Conservation (phyloP, 2,113 vertebrate species). For the human region DNA sequence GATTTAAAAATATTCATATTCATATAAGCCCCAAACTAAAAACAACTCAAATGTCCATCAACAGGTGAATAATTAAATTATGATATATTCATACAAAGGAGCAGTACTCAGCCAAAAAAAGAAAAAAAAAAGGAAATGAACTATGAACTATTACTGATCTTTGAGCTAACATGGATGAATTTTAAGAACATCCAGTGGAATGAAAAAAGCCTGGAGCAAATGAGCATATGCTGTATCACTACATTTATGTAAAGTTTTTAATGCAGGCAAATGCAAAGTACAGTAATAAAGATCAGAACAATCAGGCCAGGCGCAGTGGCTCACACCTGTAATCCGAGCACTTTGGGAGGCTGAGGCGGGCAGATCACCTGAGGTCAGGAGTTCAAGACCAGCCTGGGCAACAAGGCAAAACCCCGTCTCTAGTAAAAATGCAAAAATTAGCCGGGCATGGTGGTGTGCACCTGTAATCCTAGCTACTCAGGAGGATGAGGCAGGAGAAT, state of each 20-base stretch:
- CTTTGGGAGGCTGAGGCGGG: too few relatives aligned
- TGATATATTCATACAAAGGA: not conserved
- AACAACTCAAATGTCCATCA: not conserved
- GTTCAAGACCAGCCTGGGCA: too few relatives aligned
- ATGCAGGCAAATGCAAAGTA: not conserved
- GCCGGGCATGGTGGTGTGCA: too few relatives aligned
- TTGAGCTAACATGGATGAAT: not conserved
- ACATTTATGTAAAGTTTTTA: not conserved
- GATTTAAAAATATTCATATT: conserved; percentile 18
- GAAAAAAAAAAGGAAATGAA: not conserved
- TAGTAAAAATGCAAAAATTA: too few relatives aligned
- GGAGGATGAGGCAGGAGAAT: too few relatives aligned
- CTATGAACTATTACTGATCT: not conserved
- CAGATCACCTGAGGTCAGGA: too few relatives aligned
- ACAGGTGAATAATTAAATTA: not conserved
- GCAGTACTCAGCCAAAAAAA: not conserved
- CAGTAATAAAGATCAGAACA: not conserved
- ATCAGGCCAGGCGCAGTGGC: too few relatives aligned
- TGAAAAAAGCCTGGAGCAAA: not conserved
- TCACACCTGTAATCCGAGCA: too few relatives aligned
- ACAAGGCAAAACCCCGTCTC: too few relatives aligned
- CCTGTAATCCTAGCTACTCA: too few relatives aligned
- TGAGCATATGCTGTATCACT: not conserved
- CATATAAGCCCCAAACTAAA: not conserved
- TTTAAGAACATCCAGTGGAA: not conserved